Conservation (phyloP, 2,888 invertebrate species). For the Argyresthia albistria region DNA sequence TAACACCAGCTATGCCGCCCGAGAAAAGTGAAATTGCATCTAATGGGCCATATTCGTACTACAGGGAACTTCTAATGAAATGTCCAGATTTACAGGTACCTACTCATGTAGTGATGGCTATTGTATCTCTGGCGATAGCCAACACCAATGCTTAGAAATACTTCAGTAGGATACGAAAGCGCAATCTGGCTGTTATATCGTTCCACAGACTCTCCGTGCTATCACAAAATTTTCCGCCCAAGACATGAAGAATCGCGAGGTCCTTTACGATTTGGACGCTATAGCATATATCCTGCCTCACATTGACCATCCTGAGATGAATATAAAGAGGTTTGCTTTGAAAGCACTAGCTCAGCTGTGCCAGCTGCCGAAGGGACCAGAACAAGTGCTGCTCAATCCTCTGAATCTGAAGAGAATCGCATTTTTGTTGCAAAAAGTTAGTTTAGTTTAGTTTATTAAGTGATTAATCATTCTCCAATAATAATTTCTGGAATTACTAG, state of each 20-base stretch:
- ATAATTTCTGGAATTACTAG: too few species aligned
- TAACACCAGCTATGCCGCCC: too few species aligned
- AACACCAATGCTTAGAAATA: too few species aligned
- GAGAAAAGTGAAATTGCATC: too few species aligned
- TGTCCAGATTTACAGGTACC: too few species aligned
- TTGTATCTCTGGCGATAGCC: too few species aligned
- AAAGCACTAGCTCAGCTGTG: constrained; percentile 67
- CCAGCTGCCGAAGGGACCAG: constrained; percentile 53
- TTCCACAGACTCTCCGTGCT: constrained; percentile 48
- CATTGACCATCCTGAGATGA: constrained; percentile 46
- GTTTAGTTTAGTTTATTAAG: too few species aligned
- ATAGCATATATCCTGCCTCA: constrained; percentile 45
- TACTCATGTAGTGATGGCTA: too few species aligned
- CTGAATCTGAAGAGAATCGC: constrained; percentile 51
- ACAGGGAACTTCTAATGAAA: too few species aligned
- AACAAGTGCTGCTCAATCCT: constrained; percentile 45
- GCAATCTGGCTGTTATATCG: too few species aligned
- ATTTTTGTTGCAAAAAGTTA: constrained; percentile 46
- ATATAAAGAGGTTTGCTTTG: constrained; percentile 59
- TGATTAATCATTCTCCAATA: not conserved
- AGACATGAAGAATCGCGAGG: constrained; percentile 43
- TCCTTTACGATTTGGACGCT: constrained; percentile 39
- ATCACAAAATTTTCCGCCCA: constrained; percentile 58
- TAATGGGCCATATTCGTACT: too few species aligned
- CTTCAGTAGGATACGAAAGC: too few species aligned